Evolutionary conservation across 2,113 vertebrate species (phyloP).

Genomic region (Nesoenas mayeri): DNA sequence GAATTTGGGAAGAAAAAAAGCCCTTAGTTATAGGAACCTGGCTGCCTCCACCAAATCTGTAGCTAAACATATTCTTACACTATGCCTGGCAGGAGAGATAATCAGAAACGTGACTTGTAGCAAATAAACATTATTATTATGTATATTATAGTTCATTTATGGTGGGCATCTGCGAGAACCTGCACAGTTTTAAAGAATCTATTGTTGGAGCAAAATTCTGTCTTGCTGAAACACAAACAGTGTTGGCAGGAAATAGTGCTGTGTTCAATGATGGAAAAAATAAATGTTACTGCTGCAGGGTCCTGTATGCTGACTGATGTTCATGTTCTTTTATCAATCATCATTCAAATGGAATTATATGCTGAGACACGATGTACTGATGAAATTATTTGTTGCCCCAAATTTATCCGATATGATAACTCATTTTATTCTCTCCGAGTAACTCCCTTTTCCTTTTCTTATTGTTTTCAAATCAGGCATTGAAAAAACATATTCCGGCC

Average conservation of each 20-base stretch:
- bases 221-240: background rate
- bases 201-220: background rate
- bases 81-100: background rate
- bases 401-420: background rate
- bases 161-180: background rate
- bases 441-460: background rate
- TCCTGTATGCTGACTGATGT: background rate
- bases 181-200: background rate
- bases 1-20: background rate
- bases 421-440: background rate
- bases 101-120: slow-evolving; percentile 21
- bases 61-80: background rate
- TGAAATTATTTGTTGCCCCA: background rate
- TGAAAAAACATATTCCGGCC: background rate
- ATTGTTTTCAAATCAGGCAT: background rate
- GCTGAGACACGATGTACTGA: background rate
- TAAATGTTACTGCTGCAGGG: background rate
- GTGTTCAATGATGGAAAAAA: background rate
- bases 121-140: background rate
- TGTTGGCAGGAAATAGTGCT: background rate
- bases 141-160: background rate
- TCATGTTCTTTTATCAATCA: background rate
- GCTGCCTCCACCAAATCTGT: background rate
- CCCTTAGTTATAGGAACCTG: background rate
- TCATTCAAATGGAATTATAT: background rate